Conservation (phyloP, 2,888 invertebrate species). For the Drosophila percnosoma region DNA sequence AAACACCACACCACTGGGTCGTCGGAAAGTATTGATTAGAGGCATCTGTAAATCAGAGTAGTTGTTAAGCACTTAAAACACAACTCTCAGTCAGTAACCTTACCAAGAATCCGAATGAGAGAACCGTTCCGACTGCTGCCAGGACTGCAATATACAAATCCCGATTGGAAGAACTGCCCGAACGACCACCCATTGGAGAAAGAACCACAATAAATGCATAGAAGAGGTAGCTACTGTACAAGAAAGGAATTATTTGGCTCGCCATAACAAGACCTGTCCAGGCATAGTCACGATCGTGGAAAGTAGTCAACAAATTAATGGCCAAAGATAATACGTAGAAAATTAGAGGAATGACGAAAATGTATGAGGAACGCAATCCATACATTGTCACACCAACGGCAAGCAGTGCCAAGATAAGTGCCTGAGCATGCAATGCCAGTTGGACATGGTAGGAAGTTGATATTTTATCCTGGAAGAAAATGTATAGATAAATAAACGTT, state of each 20-base stretch:
- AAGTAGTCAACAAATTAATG: constrained; percentile 75
- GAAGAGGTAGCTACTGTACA: constrained; percentile 85
- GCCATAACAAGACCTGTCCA: constrained; percentile 80
- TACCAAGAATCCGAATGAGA: constrained; percentile 83
- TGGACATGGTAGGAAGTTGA: constrained; percentile 70
- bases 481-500: too few relatives aligned
- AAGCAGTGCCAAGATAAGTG: constrained; percentile 70
- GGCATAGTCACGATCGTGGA: constrained; percentile 73
- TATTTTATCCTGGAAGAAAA: constrained; percentile 65
- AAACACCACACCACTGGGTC: constrained; percentile 45
- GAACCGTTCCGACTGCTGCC: constrained; percentile 74
- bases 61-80: neutral
- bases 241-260: constrained; percentile 84
- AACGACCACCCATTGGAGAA: constrained; percentile 87
- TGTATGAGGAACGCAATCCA: constrained; percentile 76
- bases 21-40: constrained; percentile 58
- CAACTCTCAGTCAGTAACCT: neutral
- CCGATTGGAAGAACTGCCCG: constrained; percentile 84
- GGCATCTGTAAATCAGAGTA: constrained; percentile 42
- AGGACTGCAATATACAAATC: constrained; percentile 86
- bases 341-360: constrained; percentile 74
- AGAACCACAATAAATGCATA: constrained; percentile 85
- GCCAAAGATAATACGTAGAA: constrained; percentile 76
- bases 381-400: constrained; percentile 58
- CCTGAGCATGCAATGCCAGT: constrained; percentile 80